Evolutionary conservation across 2,113 vertebrate genomes (phyloP).

Genomic region (Pungitius pungitius): DNA sequence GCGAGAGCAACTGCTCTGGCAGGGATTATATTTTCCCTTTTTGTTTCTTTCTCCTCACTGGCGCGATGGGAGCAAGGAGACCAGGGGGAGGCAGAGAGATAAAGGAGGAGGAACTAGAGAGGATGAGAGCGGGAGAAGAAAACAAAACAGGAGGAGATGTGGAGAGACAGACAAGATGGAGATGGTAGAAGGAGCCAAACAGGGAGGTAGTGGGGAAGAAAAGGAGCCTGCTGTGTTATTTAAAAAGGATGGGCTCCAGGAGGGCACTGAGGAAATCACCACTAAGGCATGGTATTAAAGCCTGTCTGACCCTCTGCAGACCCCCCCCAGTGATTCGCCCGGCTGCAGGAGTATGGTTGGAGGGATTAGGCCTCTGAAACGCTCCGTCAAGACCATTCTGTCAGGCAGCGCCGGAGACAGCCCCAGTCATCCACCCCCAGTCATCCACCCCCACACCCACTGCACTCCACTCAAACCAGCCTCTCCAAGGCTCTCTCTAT

Average conservation of each 20-base stretch:
- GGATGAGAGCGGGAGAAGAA: constrained; percentile 39
- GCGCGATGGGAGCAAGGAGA: constrained; percentile 52
- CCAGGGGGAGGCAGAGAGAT: constrained; percentile 51
- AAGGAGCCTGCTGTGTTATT: constrained; percentile 67
- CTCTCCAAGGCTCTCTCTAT: constrained; percentile 68
- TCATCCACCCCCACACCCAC: constrained; percentile 51
- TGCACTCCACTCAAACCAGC: constrained; percentile 62
- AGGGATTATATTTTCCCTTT: constrained; percentile 69
- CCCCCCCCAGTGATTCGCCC: constrained; percentile 70
- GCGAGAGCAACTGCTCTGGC: constrained; percentile 65
- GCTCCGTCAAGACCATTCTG: constrained; percentile 84
- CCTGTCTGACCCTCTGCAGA: constrained; percentile 72
- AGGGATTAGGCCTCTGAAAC: constrained; percentile 79
- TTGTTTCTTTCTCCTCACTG: constrained; percentile 63
- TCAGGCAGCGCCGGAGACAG: constrained; percentile 71
- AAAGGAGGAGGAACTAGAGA: constrained; percentile 53
- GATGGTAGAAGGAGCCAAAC: constrained; percentile 35
- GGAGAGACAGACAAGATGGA: constrained; percentile 44
- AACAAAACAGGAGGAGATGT: constrained; percentile 54
- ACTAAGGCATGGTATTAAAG: constrained; percentile 72
- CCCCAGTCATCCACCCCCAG: constrained; percentile 67
- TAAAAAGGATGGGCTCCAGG: constrained; percentile 66
- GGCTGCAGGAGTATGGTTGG: constrained; percentile 78
- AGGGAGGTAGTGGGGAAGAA: constrained; percentile 5
- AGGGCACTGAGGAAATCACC: constrained; percentile 72